Base-by-base conservation (phyloP, 2,888 invertebrate species). In the Hypomecis punctinalis region DNA sequence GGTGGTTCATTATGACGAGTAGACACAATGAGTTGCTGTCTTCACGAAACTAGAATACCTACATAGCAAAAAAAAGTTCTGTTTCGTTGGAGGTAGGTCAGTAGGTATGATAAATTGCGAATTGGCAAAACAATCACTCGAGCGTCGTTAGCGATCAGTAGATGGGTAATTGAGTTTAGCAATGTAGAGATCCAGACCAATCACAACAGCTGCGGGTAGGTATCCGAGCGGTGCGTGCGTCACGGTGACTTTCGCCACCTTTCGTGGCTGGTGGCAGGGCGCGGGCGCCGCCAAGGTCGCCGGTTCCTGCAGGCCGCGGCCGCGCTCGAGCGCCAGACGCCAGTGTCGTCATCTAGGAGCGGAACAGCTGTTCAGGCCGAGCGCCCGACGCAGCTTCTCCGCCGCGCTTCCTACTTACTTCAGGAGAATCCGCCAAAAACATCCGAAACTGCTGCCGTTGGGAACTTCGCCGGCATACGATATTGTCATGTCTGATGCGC, bases 391-490 rank as follows among this genome's bases (percentile, higher is more conserved):
- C 65, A 71, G 74, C 72, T 65, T 70, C 23, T 10, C 39, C 51
- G 54, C 35, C 35, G 7, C 13, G n/a, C 42, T 11, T 51, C 63
- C 61, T 63, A 90, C 96, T 96, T 93, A 97, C 97, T 97, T 97
- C 94, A 95, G 94, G 81, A 97, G 94, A 88, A 97, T 97, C 93
- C 96, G 95, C 97, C 97, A 97, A 93, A 98, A 98, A 91, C 97
- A 97, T 85, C 97, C 97, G 85, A 98, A 98, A 92, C 96, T 97
- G 94, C 97, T 97, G 85, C 97, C 97, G 89, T 97, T 97, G 75
- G 97, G 97, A 82, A 97, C 97, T 91, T 97, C 96, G 82, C 97
- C 97, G 79, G 97, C 96, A 93, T 97, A 98, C 65, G 97, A 97
- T 84, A 98, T 96, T 83, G 97, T 97, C 98, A 98, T 98, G 83